Evolutionary conservation across 2,888 invertebrate genomes (phyloP).

Genomic region (Chydorus sphaericus): DNA sequence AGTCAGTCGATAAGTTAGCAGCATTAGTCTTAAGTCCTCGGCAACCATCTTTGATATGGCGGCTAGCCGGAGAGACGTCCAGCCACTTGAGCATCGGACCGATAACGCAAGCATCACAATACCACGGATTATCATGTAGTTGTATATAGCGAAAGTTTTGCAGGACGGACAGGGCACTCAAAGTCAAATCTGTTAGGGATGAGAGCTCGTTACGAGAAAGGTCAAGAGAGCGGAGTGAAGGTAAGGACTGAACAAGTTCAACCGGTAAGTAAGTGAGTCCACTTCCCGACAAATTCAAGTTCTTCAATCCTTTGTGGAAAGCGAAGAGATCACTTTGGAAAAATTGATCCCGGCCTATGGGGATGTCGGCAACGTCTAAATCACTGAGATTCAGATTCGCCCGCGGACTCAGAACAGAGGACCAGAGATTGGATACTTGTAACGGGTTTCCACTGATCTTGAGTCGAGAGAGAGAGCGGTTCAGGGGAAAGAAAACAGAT

Average conservation of each 20-base stretch:
- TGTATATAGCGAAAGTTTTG: conserved; percentile 32
- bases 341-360: conserved; percentile 30
- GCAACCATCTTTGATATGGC: conserved; percentile 18
- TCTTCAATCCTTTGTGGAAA: conserved; percentile 42
- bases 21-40: conserved; percentile 11
- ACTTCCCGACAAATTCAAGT: conserved; percentile 59
- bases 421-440: conserved; percentile 27
- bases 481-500: conserved; percentile 42
- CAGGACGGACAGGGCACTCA: conserved; percentile 28
- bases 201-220: conserved; percentile 53
- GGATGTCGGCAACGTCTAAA: conserved; percentile 44
- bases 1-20: not conserved
- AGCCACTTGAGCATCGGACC: conserved; percentile 21
- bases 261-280: conserved; percentile 42
- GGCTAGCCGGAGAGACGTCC: conserved; percentile 16
- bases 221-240: conserved; percentile 45
- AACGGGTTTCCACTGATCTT: conserved; percentile 22
- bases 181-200: conserved; percentile 36
- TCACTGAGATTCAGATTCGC: conserved; percentile 40
- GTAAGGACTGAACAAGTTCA: conserved; percentile 40
- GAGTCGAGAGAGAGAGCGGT: conserved; percentile 25
- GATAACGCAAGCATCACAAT: conserved; percentile 43
- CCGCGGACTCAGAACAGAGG: conserved; percentile 40
- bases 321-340: conserved; percentile 34
- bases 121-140: conserved; percentile 49